Percentiles rank a stretch among this genome's conserved stretches.
phyloP scores from a whole-genome alignment of 2,797 vertebrate species.

The Eurystomus glaucurus region DNA sequence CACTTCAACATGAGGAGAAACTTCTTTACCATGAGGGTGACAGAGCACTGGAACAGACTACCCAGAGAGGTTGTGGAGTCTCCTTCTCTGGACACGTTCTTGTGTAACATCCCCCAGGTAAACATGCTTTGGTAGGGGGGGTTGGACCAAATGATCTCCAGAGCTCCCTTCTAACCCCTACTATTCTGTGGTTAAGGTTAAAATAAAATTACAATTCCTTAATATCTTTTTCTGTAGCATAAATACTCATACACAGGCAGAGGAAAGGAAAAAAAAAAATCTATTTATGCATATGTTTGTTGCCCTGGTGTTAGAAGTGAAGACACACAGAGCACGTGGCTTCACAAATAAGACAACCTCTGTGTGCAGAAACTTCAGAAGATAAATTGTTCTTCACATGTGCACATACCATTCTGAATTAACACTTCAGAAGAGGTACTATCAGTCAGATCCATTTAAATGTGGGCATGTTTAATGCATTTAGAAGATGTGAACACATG shows the following conservation, averaged over 20 bases:
- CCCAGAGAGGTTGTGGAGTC: no score
- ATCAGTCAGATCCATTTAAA: not conserved
- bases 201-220: not conserved
- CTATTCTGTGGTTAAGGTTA: not conserved
- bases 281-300: not conserved
- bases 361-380: not conserved
- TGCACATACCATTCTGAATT: not conserved
- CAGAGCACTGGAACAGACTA: no score
- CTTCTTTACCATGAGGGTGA: no score
- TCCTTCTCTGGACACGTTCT: no score
- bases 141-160: no score
- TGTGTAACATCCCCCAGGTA: no score
- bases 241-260: not conserved
- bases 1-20: no score
- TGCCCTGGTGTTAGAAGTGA: not conserved
- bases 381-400: not conserved
- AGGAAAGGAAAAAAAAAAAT: not conserved
- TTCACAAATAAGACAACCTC: not conserved
- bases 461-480: accelerated
- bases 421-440: not conserved
- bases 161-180: no score
- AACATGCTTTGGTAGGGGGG: no score
- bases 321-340: not conserved
- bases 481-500: not conserved
- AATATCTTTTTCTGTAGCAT: accelerated